A percentile compares a stretch with the other conserved stretches of the same genome.
Conservation (phyloP, 2,888 invertebrate genomes). For the Geophilus truncorum region DNA sequence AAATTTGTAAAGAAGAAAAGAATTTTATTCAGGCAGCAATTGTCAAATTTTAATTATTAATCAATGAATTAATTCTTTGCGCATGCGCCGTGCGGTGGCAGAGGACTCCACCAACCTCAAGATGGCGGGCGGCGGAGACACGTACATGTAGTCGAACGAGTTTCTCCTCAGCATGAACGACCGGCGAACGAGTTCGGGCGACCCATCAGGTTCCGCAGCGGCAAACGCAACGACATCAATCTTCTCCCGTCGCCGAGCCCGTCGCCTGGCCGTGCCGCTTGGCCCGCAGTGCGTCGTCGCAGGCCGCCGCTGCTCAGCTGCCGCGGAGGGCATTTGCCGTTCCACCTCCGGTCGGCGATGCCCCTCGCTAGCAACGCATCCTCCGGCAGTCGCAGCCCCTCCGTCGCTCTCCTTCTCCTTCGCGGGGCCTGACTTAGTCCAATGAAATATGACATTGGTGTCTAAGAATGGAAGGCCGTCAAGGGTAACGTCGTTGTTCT, state of each 20-base stretch:
- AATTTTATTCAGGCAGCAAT: background rate
- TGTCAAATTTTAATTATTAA: background rate
- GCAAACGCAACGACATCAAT: background rate
- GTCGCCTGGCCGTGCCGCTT: background rate
- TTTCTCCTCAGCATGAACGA: background rate
- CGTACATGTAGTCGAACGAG: background rate
- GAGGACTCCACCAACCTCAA: background rate
- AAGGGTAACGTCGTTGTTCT: conserved; percentile 36
- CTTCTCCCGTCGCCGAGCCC: background rate
- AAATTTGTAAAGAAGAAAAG: background rate
- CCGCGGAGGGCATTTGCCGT: background rate
- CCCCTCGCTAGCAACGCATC: conserved; percentile 6
- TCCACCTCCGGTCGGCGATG: background rate
- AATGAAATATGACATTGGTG: conserved; percentile 40
- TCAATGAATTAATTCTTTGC: background rate
- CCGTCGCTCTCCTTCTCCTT: background rate
- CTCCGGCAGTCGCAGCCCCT: background rate
- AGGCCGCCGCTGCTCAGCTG: background rate
- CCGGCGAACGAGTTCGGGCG: background rate
- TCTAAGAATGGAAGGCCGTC: conserved; percentile 38
- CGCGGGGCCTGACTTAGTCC: conserved; percentile 32
- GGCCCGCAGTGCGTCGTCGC: conserved; percentile 19
- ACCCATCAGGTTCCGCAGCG: background rate
- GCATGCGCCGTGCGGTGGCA: background rate
- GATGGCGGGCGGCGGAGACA: conserved; percentile 30